Conservation (phyloP, 2,888 invertebrate genomes). For the Acleris sparsana region DNA sequence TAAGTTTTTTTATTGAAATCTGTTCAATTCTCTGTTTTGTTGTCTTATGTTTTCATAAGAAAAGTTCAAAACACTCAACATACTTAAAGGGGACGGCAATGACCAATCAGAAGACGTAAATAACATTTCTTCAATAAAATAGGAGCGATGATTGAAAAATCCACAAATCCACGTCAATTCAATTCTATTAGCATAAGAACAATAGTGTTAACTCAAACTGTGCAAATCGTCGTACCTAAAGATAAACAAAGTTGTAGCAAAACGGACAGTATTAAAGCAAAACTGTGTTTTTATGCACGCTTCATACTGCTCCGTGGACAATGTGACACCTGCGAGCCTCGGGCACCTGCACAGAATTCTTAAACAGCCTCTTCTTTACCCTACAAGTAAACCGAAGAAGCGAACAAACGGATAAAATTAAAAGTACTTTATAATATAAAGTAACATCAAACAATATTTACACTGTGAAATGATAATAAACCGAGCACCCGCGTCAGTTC, state of each 20-base stretch:
- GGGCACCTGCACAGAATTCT: constrained; percentile 72
- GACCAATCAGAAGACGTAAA: neutral
- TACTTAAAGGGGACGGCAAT: constrained; percentile 7
- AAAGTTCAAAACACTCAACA: constrained; percentile 28
- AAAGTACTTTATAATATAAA: constrained; percentile 18
- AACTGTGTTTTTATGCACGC: constrained; percentile 71
- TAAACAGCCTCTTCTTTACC: constrained; percentile 14
- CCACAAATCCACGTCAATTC: neutral
- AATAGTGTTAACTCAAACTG: neutral
- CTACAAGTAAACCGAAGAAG: constrained; percentile 4
- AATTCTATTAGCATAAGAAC: neutral
- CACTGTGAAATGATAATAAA: constrained; percentile 3
- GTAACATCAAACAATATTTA: constrained; percentile 4
- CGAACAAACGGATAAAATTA: constrained; percentile 5
- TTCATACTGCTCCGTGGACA: constrained; percentile 71
- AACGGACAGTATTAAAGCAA: constrained; percentile 37
- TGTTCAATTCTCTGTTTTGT: neutral
- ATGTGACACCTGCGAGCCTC: constrained; percentile 71
- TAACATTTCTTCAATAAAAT: neutral
- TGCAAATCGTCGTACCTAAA: constrained; percentile 7
- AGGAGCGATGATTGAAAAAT: neutral
- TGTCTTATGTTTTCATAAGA: too few relatives aligned
- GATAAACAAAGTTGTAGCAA: constrained; percentile 14
- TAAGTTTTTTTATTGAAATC: neutral
- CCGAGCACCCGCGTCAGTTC: neutral